Base-by-base conservation (phyloP, 2,113 vertebrate genomes). In the Suricata suricatta region DNA sequence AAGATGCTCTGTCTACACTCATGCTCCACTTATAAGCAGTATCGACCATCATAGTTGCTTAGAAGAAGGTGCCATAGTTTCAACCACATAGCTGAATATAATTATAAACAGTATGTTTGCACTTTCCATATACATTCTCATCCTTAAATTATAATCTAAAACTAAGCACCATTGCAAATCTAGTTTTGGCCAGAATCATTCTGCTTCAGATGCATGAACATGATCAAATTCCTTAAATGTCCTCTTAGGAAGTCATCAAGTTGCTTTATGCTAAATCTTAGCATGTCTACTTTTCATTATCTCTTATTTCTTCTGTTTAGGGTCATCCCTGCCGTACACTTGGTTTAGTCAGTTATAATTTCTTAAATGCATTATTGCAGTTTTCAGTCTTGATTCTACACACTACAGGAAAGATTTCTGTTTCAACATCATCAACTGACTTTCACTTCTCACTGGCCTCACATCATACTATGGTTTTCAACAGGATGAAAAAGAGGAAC, bases 341-440 rank as follows among this genome's bases (percentile, higher is more conserved):
- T 69, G 81, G 16, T 52, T 66, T 11, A 66, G 38, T 86, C 19
- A 85, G 13, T 33, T 95, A 50, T 76, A 38, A 50, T 80, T 54
- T 93, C 25, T n/a, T 38, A 57, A 27, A 72, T 33, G 5, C 3
- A 16, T 66, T 60, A 80, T 14, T 82, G 25, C 7, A 87, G 35
- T 88, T 88, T 83, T 88, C 29, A 14, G 41, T 54, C 47, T 63
- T 41, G 6, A 38, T 27, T 66, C 3, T 80, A 85, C 3, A 69
- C 2, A 29, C 2, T 47, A 8, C 3, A 76, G n/a, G 87, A 76
- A 86, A 87, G 5, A 52, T 90, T 81, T 93, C 74, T 87, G 25
- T 93, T 95, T 97, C 38, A 81, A 27, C 82, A n/a, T 69, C 87
- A 14, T 95, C 16, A 76, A 29, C 52, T 80, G 27, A 76, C n/a